Percentiles rank a stretch among this genome's conserved stretches.
Conservation (phyloP, 2,797 vertebrate species). For the Lindbergichthys nudifrons region DNA sequence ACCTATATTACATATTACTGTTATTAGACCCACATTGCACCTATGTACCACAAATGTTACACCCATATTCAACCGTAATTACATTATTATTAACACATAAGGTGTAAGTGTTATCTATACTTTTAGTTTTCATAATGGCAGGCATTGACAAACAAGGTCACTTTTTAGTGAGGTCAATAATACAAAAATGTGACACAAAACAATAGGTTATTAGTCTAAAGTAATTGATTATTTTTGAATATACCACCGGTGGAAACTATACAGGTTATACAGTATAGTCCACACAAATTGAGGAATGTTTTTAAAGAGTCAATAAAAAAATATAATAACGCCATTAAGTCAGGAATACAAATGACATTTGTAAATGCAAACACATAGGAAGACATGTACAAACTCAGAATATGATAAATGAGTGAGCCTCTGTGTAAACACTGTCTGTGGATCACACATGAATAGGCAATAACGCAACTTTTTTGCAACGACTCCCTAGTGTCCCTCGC, state of each 20-base stretch:
- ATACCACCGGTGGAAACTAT: neutral
- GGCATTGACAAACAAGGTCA: too few species aligned
- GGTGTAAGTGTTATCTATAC: too few species aligned
- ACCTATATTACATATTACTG: too few species aligned
- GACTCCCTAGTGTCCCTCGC: conserved; percentile 7
- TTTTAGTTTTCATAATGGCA: too few species aligned
- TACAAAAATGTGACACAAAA: neutral
- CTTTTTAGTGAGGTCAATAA: neutral
- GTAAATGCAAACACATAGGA: neutral
- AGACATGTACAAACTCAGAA: neutral
- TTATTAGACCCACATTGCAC: too few species aligned
- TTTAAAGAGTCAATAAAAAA: neutral
- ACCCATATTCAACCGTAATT: too few species aligned
- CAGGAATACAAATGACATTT: neutral
- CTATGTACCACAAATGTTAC: too few species aligned
- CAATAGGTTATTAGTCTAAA: neutral
- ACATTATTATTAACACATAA: too few species aligned
- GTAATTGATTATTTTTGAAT: neutral
- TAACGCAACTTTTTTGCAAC: conserved; percentile 24
- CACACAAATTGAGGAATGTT: neutral
- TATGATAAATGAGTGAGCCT: conserved; percentile 20
- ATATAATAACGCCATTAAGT: neutral
- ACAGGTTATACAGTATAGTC: neutral
- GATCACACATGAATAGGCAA: conserved; percentile 29
- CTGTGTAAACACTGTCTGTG: conserved; percentile 29